Evolutionary conservation across 2,113 vertebrate species (phyloP).

Genomic region (Amblyornis subalaris): DNA sequence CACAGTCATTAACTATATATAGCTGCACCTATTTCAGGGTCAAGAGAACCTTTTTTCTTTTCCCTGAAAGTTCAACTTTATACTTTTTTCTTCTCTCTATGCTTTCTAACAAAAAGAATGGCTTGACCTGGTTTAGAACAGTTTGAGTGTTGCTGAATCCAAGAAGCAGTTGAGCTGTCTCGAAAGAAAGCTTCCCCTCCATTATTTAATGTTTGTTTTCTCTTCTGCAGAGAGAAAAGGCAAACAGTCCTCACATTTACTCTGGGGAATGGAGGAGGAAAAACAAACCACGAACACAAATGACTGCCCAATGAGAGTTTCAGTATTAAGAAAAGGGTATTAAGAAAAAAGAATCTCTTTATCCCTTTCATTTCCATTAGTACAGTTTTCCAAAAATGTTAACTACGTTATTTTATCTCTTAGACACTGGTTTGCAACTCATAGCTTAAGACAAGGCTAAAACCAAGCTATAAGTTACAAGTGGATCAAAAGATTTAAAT

Average conservation of each 20-base stretch:
- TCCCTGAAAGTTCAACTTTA: neutral
- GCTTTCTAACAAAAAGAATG: neutral
- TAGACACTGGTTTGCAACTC: neutral
- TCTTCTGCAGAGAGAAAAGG: neutral
- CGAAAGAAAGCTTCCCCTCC: neutral
- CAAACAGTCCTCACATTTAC: neutral
- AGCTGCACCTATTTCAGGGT: neutral
- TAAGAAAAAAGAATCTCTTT: neutral
- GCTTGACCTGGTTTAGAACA: neutral
- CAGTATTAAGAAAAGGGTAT: neutral
- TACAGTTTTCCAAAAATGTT: neutral
- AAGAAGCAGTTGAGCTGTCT: neutral
- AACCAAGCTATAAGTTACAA: neutral
- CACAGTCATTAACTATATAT: neutral
- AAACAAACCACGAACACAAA: neutral
- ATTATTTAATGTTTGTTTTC: constrained; percentile 1
- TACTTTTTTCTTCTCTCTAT: neutral
- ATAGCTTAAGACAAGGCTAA: neutral
- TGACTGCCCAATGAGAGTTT: neutral
- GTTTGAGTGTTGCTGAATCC: constrained; percentile 11
- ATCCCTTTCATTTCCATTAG: neutral
- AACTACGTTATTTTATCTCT: neutral
- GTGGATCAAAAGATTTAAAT: neutral
- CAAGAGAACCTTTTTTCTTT: neutral
- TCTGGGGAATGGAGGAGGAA: neutral